Evolutionary conservation across 2,888 invertebrate genomes (phyloP).

Genomic region (Aromia moschata): DNA sequence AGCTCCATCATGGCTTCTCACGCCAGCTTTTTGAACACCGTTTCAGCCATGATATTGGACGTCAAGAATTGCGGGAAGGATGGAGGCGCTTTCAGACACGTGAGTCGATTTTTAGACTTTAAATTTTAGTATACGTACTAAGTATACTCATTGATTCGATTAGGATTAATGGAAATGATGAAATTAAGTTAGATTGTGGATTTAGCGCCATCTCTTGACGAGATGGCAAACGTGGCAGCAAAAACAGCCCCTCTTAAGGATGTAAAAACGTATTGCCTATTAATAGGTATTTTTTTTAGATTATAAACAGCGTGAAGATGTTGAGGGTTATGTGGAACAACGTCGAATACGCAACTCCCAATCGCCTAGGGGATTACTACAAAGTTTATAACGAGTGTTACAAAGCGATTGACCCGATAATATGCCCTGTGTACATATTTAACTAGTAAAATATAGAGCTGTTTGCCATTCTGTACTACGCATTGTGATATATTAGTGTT

Average conservation of each 20-base stretch:
- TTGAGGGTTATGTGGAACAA: slow-evolving; percentile 55
- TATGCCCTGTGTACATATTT: slow-evolving; percentile 48
- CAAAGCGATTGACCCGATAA: slow-evolving; percentile 48
- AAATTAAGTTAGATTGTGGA: too few relatives aligned
- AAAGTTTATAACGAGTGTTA: slow-evolving; percentile 49
- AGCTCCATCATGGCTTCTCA: slow-evolving; percentile 55
- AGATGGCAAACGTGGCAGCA: too few relatives aligned
- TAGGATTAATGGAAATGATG: too few relatives aligned
- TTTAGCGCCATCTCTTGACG: background rate
- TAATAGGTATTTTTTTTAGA: slow-evolving; percentile 46
- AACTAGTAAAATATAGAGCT: slow-evolving; percentile 41
- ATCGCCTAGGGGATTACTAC: slow-evolving; percentile 47
- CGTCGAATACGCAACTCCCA: slow-evolving; percentile 41
- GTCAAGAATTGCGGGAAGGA: slow-evolving; percentile 44
- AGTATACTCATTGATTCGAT: too few relatives aligned
- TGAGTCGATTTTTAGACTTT: slow-evolving; percentile 46
- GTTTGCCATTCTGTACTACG: too few relatives aligned
- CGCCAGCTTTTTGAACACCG: slow-evolving; percentile 51
- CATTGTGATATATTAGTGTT: too few relatives aligned
- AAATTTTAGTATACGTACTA: too few relatives aligned
- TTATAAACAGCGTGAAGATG: slow-evolving; percentile 52
- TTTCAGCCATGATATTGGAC: slow-evolving; percentile 46
- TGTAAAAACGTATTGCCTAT: slow-evolving; percentile 1
- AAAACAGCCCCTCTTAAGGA: too few relatives aligned
- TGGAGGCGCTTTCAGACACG: slow-evolving; percentile 50